Evolutionary conservation across 2,888 invertebrate species (phyloP).

Genomic region (Calameuta filiformis): DNA sequence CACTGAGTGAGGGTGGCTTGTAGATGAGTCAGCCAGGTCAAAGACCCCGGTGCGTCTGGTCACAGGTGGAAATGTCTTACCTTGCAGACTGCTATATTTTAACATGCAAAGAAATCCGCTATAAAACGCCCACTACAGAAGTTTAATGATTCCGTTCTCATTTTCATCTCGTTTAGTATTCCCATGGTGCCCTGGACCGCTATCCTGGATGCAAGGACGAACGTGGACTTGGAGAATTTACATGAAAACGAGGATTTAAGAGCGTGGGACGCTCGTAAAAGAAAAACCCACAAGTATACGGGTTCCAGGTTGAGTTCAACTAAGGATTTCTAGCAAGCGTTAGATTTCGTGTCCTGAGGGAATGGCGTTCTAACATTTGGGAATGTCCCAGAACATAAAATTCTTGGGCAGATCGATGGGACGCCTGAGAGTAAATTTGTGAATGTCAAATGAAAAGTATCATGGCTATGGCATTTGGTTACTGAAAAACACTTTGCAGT

Average conservation of each 20-base stretch:
- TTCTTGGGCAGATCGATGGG: conserved; percentile 14
- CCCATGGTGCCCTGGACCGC: conserved; percentile 18
- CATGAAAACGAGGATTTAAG: neutral
- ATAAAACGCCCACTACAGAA: neutral
- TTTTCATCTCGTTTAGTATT: conserved; percentile 10
- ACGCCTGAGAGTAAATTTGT: conserved; percentile 14
- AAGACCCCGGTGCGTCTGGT: conserved; percentile 15
- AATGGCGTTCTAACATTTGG: neutral
- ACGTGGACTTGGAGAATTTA: conserved; percentile 7
- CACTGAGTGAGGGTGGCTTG: neutral
- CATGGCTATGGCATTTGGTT: conserved; percentile 14
- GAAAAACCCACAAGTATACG: neutral
- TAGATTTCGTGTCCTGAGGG: conserved; percentile 6
- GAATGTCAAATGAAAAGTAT: conserved; percentile 18
- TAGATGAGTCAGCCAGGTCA: neutral
- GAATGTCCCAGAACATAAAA: conserved; percentile 1
- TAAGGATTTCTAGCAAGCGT: neutral
- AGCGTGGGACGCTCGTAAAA: neutral
- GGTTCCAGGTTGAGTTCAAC: conserved; percentile 11
- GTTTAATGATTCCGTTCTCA: neutral
- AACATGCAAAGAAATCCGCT: conserved; percentile 19
- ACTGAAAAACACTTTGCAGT: conserved; percentile 13
- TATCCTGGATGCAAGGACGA: conserved; percentile 13
- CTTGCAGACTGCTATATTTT: conserved; percentile 19
- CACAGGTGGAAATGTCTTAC: conserved; percentile 18